Conservation (phyloP, 2,113 vertebrate genomes). For the Nesospiza acunhae region DNA sequence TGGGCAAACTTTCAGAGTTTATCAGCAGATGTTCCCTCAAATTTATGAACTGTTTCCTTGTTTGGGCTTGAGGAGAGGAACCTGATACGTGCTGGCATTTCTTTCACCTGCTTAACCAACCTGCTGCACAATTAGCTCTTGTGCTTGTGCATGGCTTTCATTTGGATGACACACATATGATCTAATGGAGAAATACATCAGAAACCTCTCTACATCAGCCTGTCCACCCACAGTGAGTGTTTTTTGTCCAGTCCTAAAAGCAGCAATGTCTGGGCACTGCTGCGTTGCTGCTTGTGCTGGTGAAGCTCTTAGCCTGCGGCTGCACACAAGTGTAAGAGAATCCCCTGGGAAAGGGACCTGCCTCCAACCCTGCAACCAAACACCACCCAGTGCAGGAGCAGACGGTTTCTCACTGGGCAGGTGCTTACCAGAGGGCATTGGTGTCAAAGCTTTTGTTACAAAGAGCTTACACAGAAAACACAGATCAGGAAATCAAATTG, state of each 20-base stretch:
- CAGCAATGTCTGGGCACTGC: background rate
- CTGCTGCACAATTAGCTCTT: background rate
- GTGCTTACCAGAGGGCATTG: background rate
- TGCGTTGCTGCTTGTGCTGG: background rate
- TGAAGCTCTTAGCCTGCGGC: background rate
- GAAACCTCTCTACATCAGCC: background rate
- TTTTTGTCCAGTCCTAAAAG: background rate
- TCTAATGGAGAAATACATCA: background rate
- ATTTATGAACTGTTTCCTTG: background rate
- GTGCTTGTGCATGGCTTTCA: background rate
- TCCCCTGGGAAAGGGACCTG: background rate
- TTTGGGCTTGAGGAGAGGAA: background rate
- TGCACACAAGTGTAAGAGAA: background rate
- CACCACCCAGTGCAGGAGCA: background rate
- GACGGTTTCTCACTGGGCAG: background rate
- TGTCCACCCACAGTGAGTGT: accelerated
- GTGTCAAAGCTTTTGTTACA: background rate
- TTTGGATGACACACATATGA: accelerated
- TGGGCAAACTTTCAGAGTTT: background rate
- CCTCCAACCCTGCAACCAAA: background rate
- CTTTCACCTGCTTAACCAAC: background rate
- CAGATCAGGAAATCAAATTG: background rate
- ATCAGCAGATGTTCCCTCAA: background rate
- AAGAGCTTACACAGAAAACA: background rate
- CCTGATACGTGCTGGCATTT: background rate